Base-by-base conservation (phyloP, 2,888 invertebrate genomes). In the Frankliniella fusca region DNA sequence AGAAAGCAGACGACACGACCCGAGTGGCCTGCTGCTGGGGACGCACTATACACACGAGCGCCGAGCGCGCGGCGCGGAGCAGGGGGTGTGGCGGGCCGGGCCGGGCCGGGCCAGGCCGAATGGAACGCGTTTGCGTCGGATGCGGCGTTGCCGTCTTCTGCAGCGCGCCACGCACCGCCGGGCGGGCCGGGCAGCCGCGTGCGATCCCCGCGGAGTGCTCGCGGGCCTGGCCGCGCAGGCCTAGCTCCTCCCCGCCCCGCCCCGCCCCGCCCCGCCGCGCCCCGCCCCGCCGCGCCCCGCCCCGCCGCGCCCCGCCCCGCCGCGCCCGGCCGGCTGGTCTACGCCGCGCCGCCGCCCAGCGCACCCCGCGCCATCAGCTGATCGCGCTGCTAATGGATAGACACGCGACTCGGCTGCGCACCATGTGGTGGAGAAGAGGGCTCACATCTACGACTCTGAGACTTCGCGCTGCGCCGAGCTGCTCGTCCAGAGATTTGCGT, bases 301-400 rank as follows among this genome's bases (percentile, higher is more conserved):
- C 15, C 15, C 54, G 54, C 54, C 54, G 20, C 54, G 54, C 54
- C 54, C 20, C 54, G 3, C 54, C 54, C 8, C 70, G 23, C 70
- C 70, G 9, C 70, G 70, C 70, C 27, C 23, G 23, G 12, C 12
- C 70, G 38, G 38, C 38, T 38, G 38, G 54, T 20, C 54, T 20
- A 20, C 54, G 54, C 54, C 15, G 54, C 54, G 10, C 54, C 54
- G 54, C 54, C 15, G 54, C 54, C 5, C 54, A 15, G 54, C 54
- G 70, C 70, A 27, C 70, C 27, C 70, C 27, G 61, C 61, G 70
- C 70, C 27, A 76, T 76, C 70, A 76, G 70, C 70, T 76, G 70
- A 76, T 76, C 70, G 70, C 70, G 23, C 23, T 12, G 9, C 23
- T 23, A 23, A 23, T 23, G 27, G 54, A 11, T 54, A 7, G 18